Evolutionary conservation across 1,140 invertebrate species (phyloP), one percentile per base, ranked within the genome.

Genomic region (Drosophila watanabei): DNA sequence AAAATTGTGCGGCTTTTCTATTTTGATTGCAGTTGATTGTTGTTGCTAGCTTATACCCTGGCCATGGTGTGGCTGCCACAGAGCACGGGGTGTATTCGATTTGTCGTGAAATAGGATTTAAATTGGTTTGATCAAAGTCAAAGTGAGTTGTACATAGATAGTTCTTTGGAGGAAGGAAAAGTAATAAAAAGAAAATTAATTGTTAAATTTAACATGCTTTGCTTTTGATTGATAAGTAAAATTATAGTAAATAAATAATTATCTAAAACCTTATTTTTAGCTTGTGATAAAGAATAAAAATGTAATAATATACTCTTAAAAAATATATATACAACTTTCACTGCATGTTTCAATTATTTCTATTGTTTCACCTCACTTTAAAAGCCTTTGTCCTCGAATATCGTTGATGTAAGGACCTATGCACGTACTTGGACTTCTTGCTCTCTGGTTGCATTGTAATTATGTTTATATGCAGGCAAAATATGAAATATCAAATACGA

Each of bases 21-120:
- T 71, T 89, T 79, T 88, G 85, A 88, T 89, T 88, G 81, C 85
- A 84, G 61, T 58, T 83, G 39, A 43, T 79, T 69, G 77, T 68
- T 68, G 81, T 61, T 46, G 39, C n/a, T 35, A 35, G 43, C 30
- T 20, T 20, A 73, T 73, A 73, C 69, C 69, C 54, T 73, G 45
- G 32, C 49, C 37, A 37, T 71, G 58, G 43, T 28, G 28, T 20
- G 2, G 33, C 30, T 28, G 13, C 13, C n/a, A 28, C 10, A 11
- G 39, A 30, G 5, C 14, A 37, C 0, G 0, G 20, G 68, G 32
- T 16, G 20, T 73, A 61, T 61, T 24, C 10, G 39, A 39, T 45
- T 24, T 35, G 20, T 5, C 7, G 4, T 20, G 20, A 13, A 35
- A 70, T 70, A 1, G 2, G 1, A 45, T 28, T 54, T 35, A 11